Conservation (phyloP, 2,113 vertebrate genomes). For the Hucho hucho region DNA sequence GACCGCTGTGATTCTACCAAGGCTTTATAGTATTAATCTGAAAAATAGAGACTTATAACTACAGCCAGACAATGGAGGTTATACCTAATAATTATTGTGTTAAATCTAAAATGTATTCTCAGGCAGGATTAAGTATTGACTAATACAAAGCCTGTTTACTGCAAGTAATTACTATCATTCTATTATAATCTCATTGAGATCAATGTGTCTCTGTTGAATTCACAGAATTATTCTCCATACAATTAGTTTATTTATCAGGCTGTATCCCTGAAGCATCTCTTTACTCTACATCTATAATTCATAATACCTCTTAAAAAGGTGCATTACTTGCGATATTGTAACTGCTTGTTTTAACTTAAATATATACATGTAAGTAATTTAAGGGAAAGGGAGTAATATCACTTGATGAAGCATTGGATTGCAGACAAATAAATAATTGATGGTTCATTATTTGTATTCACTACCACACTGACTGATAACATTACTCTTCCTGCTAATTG, state of each 20-base stretch:
- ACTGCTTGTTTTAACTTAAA: background rate
- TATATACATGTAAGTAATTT: background rate
- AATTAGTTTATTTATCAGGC: background rate
- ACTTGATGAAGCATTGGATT: background rate
- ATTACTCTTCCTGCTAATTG: background rate
- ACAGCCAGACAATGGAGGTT: background rate
- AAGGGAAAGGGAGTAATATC: no score
- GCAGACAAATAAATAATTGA: background rate
- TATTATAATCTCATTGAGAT: background rate
- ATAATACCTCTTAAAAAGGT: background rate
- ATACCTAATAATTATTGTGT: background rate
- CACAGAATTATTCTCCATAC: background rate
- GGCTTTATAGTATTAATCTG: background rate
- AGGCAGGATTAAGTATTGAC: conserved; percentile 5
- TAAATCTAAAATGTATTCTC: background rate
- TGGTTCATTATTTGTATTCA: background rate
- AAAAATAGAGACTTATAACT: background rate
- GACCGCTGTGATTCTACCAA: background rate
- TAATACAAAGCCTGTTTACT: conserved; percentile 4
- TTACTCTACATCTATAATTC: background rate
- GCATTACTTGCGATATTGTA: background rate
- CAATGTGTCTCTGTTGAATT: background rate
- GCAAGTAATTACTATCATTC: background rate
- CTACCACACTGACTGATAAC: background rate
- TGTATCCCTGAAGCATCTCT: background rate